A percentile compares a stretch with the other conserved stretches of the same genome.
Conservation (phyloP, 2,797 vertebrate species). For the Mormyrus proboscirostris region DNA sequence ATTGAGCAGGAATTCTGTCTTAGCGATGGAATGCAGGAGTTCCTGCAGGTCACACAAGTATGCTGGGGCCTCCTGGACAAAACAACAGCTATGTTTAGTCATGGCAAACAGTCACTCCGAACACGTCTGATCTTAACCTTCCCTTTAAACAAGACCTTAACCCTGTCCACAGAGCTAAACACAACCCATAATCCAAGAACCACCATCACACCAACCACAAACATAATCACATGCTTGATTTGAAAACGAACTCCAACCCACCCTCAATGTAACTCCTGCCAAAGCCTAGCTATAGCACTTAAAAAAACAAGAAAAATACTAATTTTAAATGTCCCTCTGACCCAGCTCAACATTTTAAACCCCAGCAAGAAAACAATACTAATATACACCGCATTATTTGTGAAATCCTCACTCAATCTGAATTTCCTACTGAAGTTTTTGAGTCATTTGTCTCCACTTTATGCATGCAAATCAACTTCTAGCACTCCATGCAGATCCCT, state of each 20-base stretch:
- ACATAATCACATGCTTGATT: neutral
- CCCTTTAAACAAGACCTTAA: neutral
- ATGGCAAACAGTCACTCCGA: neutral
- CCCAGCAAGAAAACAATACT: neutral
- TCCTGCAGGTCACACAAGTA: slow-evolving; percentile 75
- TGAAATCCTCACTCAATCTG: neutral
- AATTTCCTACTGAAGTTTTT: neutral
- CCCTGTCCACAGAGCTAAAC: neutral
- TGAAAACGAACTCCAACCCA: neutral
- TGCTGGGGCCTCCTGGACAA: slow-evolving; percentile 46
- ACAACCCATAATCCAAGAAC: neutral
- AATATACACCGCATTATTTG: neutral
- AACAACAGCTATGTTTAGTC: slow-evolving; percentile 16
- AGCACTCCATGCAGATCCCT: neutral
- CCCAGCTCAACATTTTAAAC: neutral
- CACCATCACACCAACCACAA: neutral
- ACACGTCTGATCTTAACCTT: neutral
- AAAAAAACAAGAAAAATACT: neutral
- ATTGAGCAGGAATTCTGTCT: slow-evolving; percentile 81
- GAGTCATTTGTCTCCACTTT: neutral
- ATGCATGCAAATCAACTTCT: neutral
- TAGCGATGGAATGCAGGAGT: slow-evolving; percentile 75
- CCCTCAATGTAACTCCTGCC: neutral
- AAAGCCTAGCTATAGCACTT: neutral
- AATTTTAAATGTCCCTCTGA: neutral